Percentiles rank a stretch among this genome's conserved stretches.
Evolutionary conservation across 2,113 vertebrate genomes (phyloP).

Genomic region (Menidia beryllina): DNA sequence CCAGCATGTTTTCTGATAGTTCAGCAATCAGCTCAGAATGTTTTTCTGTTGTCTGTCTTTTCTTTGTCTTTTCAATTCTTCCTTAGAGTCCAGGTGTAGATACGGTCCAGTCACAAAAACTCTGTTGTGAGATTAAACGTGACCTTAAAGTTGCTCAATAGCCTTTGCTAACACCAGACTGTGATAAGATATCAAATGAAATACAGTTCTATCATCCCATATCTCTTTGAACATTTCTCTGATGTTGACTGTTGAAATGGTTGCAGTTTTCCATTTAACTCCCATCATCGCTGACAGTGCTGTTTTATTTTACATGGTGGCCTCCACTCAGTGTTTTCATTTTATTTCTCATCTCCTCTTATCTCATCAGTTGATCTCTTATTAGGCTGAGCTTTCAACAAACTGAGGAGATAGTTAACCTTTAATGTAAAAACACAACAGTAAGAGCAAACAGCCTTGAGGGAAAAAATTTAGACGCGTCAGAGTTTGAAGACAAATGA

Average conservation of each 20-base stretch:
- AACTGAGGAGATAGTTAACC: background rate
- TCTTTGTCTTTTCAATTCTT: conserved; percentile 3
- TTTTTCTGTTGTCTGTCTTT: conserved; percentile 5
- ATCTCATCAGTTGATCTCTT: background rate
- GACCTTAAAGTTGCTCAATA: background rate
- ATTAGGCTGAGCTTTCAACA: background rate
- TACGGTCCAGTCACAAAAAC: background rate
- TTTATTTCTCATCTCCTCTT: background rate
- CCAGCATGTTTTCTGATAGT: conserved; percentile 38
- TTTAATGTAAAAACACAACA: background rate
- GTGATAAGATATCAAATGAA: conserved; percentile 10
- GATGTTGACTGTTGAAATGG: conserved; percentile 4
- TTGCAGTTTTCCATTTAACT: background rate
- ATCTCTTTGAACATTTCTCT: background rate
- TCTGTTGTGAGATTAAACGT: conserved; percentile 3
- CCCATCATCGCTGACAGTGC: background rate
- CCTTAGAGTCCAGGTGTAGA: conserved; percentile 3
- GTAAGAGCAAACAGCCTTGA: background rate
- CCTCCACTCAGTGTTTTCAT: background rate
- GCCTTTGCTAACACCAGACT: background rate
- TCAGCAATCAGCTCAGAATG: conserved; percentile 1
- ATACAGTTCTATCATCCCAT: background rate
- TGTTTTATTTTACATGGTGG: background rate
- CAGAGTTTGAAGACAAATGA: background rate
- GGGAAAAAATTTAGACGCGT: background rate